Base-by-base conservation (phyloP, 1,140 invertebrate species). In the Tribolium castaneum region DNA sequence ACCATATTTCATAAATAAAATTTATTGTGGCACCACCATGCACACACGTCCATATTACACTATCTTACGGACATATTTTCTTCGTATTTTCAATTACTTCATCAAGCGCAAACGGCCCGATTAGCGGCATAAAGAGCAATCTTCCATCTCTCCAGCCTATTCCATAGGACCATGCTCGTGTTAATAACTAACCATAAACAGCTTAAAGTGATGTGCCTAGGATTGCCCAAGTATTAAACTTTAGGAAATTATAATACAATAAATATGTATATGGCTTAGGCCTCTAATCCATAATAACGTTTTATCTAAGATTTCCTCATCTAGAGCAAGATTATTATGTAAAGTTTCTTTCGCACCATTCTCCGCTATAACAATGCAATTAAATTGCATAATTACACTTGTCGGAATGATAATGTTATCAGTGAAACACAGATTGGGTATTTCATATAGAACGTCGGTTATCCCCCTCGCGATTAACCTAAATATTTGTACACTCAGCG, bases 221-320 rank as follows among this genome's bases (percentile, higher is more conserved):
- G 59, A 66, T 66, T 66, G 59, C 19, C 14, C n/a, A n/a, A 66
- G 59, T 66, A 35, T 66, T 34, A 66, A 66, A 66, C 59, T 66
- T 66, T 22, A 12, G 12, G 25, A 66, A 66, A 66, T 35, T 66
- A 66, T 66, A 66, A 35, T 66, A 66, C 30, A 66, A 66, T 66
- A 66, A 66, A 66, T 66, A 66, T 66, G 59, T 66, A 66, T 66
- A 66, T 12, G 59, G 51, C 7, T 66, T 35, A 66, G 13, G 54
- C 54, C 25, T 19, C 22, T 59, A 25, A 59, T n/a, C 54, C 54
- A 30, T 59, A 59, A 59, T 59, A 59, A 22, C 10, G 54, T 30
- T 59, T 14, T 22, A 22, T 45, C 13, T 59, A 59, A 22, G 19
- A 59, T 22, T 22, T 59, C 19, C 22, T 59, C 13, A 59, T 30